Evolutionary conservation across 2,888 invertebrate species (phyloP), one percentile per base, ranked within the genome.

Genomic region (Oscheius sp.): DNA sequence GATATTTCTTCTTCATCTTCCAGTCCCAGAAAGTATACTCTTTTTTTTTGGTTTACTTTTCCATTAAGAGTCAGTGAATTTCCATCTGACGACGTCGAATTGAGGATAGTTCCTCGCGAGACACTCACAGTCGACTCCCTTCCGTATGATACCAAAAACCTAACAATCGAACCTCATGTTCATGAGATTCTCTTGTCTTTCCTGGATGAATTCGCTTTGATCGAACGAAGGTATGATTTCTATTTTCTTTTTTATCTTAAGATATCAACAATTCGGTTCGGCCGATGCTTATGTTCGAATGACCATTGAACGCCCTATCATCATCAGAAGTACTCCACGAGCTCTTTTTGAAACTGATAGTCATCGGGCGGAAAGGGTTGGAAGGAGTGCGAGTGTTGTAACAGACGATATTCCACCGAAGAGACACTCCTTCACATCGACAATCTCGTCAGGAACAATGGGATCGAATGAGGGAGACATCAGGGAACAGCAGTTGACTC

Each of bases 11-110:
- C 64, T 1, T 64, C 64, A n/a, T 44, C 20, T 26, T 51, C 64
- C 5, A 64, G 64, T 51, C 64, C 64, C 8, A 50, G 64, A 38
- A 64, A 64, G 64, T 64, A 2, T 26, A 51, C 9, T 1, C 5
- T 2, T 49, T 24, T n/a, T 6, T 22, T 17, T 8, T 4, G 6
- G 12, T 49, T 20, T 26, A 20, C 1, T 12, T 12, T 28, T 36
- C 24, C 36, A 51, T 73, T 56, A 49, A 77, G 77, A 57, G 68
- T 78, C 22, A 67, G 71, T 24, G 82, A 82, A 63, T 82, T 81
- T 61, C 80, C 80, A 0, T 69, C 79, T 28, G 82, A 82, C 56
- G 82, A 82, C 49, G 72, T 82, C n/a, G 80, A 82, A 41, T 74
- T 82, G 30, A 47, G 67, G 30, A 41, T 62, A 9, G 50, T 67